phyloP scores from a whole-genome alignment of 2,113 vertebrate species.

The Desmodus rotundus region DNA sequence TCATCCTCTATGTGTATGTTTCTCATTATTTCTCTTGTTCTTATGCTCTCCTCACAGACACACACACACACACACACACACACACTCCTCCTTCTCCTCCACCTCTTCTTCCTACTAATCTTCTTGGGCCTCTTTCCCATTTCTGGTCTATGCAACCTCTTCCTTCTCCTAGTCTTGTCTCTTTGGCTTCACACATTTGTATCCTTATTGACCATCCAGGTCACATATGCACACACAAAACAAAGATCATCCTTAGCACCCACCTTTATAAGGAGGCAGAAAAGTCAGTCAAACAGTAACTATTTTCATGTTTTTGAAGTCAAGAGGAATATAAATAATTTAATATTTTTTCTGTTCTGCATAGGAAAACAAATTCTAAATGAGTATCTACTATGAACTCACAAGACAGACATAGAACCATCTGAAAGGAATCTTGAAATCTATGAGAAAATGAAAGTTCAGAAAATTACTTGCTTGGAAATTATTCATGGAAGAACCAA shows the following conservation, averaged over 20 bases:
- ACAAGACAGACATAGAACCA: slow-evolving; percentile 4
- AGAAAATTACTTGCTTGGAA: slow-evolving; percentile 22
- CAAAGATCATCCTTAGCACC: background rate
- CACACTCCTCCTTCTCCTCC: background rate
- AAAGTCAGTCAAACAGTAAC: slow-evolving; percentile 17
- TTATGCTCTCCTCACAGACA: background rate
- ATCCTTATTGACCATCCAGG: background rate
- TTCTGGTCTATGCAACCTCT: background rate
- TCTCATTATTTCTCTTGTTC: background rate
- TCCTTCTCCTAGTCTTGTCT: background rate
- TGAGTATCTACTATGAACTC: background rate
- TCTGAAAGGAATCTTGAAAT: slow-evolving; percentile 1
- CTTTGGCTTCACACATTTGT: background rate
- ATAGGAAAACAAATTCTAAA: background rate
- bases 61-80: background rate
- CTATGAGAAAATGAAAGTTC: background rate
- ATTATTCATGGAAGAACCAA: slow-evolving; percentile 35
- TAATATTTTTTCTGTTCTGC: background rate
- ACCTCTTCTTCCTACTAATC: background rate
- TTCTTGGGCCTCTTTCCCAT: background rate
- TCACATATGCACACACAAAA: background rate
- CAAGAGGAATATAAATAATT: slow-evolving; percentile 22
- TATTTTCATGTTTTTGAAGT: slow-evolving; percentile 23
- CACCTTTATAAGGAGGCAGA: background rate
- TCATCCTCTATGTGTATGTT: background rate